Evolutionary conservation across 2,113 vertebrate species (phyloP), one percentile per base, ranked within the genome.

Genomic region (Coryphaenoides rupestris): DNA sequence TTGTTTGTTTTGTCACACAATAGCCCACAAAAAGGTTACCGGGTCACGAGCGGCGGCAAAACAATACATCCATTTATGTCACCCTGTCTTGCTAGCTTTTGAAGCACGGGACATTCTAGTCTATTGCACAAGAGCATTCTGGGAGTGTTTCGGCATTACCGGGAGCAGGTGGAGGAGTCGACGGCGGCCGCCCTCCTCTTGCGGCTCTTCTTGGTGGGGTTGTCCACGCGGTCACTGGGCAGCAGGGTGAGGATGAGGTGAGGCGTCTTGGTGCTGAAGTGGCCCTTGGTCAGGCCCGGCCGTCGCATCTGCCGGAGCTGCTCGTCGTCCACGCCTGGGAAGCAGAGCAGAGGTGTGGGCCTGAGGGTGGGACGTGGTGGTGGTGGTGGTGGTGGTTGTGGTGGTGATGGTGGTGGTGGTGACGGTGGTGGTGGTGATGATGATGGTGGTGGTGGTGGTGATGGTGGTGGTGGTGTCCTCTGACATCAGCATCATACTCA

Each of bases 211-310:
- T 82, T 91, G 73, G 64, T 64, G 0, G 83, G 84, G 80, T 86
- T 86, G 58, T 92, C 90, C 60, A 90, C 75, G 33, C 91, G 75
- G 76, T 90, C 89, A 0, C 88, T 89, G 58, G 91, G 92, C 77
- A 92, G 82, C 79, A 92, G 78, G 23, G 90, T 92, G 63, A 93
- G 88, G 76, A 93, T 92, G 74, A 93, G 90, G 82, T 93, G 90
- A 0, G 92, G 91, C 1, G 87, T 90, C 84, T 91, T 91, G 77
- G 86, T 88, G 82, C 88, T 91, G 72, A 89, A 91, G 50, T 91
- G 89, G 19, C 90, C 89, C 74, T 90, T 90, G 3, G 87, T 79
- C 60, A 67, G 72, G 40, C 85, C 80, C 0, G 84, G 81, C 55
- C 78, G 89, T 63, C 77, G 82, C 3, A 86, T 70, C 78, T 75